phyloP scores from a whole-genome alignment of 2,888 invertebrate genomes.

The Ptychoptera albimana region DNA sequence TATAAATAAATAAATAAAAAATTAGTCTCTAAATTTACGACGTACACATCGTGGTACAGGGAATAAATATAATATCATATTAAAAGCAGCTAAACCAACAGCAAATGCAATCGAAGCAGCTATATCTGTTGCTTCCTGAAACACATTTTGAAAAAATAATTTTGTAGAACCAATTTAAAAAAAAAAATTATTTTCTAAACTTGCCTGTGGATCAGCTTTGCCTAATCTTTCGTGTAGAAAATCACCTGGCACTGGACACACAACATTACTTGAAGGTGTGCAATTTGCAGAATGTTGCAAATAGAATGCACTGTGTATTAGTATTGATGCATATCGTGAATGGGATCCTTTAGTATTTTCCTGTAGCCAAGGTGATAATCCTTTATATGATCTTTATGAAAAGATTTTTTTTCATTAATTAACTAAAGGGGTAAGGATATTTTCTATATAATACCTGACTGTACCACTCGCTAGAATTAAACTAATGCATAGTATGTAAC shows the following conservation, averaged over 20 bases:
- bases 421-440: no score
- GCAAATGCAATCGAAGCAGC: conserved; percentile 72
- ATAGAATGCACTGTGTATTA: conserved; percentile 57
- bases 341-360: conserved; percentile 66
- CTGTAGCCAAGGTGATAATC: conserved; percentile 65
- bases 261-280: conserved; percentile 28
- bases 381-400: conserved; percentile 51
- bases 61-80: conserved; percentile 69
- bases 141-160: conserved; percentile 17
- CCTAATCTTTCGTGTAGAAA: conserved; percentile 28
- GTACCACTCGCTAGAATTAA: conserved; percentile 58
- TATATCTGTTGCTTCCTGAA: conserved; percentile 56
- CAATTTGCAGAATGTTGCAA: conserved; percentile 37
- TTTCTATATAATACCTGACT: conserved; percentile 39
- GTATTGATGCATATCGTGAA: conserved; percentile 61
- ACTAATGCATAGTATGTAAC: conserved; percentile 61
- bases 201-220: conserved; percentile 26
- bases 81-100: conserved; percentile 61
- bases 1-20: conserved; percentile 14
- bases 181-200: not conserved
- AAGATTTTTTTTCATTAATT: conserved; percentile 3
- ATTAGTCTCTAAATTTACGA: conserved; percentile 67
- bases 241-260: conserved; percentile 28
- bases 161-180: not conserved
- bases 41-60: conserved; percentile 73